Evolutionary conservation across 1,140 invertebrate species (phyloP).

Genomic region (Drosophila kanapiae): DNA sequence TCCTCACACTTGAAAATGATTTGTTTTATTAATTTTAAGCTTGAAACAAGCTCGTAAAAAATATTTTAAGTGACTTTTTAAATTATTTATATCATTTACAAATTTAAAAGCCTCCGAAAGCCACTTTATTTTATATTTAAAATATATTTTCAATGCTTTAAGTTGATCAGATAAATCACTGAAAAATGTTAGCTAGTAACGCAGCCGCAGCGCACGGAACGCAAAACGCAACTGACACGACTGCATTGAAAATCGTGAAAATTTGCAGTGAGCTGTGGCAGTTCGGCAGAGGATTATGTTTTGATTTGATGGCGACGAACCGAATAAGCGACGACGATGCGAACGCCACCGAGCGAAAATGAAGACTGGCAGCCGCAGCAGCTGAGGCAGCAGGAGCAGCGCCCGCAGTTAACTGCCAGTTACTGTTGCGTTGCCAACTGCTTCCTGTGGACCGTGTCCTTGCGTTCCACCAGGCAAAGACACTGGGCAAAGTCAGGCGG

Average conservation of each 20-base stretch:
- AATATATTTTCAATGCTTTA: not conserved
- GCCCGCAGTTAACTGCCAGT: conserved; percentile 37
- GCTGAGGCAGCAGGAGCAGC: conserved; percentile 33
- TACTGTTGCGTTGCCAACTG: conserved; percentile 39
- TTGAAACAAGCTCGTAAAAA: too few species aligned
- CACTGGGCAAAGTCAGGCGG: conserved; percentile 28
- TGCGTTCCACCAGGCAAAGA: conserved; percentile 30
- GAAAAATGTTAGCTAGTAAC: conserved; percentile 8
- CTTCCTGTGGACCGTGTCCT: conserved; percentile 26
- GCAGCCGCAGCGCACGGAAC: conserved; percentile 53
- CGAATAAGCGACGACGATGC: conserved; percentile 42
- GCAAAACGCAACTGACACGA: conserved; percentile 66
- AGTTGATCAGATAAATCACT: not conserved
- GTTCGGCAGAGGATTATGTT: conserved; percentile 4
- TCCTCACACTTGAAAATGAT: too few species aligned
- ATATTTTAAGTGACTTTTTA: not conserved
- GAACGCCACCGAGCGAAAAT: conserved; percentile 57
- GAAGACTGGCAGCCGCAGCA: conserved; percentile 39
- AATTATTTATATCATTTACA: not conserved
- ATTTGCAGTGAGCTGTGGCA: conserved; percentile 10
- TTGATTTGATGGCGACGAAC: conserved; percentile 5
- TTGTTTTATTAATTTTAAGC: too few species aligned
- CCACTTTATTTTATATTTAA: not conserved
- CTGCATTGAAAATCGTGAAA: conserved; percentile 40
- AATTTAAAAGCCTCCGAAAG: too few species aligned